These are phyloP conservation scores for Cromileptes altivelis DNA, from an alignment of 2,113 vertebrate species.

Conservation along the genomic window DNA sequence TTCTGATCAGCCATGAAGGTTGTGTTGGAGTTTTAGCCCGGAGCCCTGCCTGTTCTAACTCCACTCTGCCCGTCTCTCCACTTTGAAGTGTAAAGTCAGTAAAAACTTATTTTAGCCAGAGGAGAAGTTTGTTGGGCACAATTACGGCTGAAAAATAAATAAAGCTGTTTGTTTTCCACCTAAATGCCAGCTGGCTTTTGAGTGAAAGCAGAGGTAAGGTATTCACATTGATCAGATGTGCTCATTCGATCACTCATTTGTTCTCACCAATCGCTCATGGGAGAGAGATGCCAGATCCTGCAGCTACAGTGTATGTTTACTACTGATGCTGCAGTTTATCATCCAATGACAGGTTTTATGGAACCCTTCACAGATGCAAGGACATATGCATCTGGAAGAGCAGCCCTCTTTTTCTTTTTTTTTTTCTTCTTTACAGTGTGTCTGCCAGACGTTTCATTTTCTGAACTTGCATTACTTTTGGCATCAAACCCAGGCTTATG, in stretches of 20 bases:
- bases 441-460: constrained; percentile 14
- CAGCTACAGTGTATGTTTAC: constrained; percentile 31
- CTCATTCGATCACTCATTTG: constrained; percentile 32
- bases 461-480: neutral
- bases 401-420: neutral
- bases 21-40: constrained; percentile 47
- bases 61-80: constrained; percentile 26
- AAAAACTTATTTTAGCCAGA: constrained; percentile 43
- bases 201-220: constrained; percentile 26
- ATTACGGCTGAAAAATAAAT: constrained; percentile 41
- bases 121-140: constrained; percentile 41
- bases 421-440: neutral
- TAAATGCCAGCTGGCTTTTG: constrained; percentile 53
- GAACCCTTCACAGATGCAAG: constrained; percentile 21
- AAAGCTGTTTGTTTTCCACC: constrained; percentile 37
- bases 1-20: constrained; percentile 56
- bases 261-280: constrained; percentile 6
- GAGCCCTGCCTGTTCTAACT: constrained; percentile 61
- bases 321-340: constrained; percentile 29
- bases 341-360: constrained; percentile 23
- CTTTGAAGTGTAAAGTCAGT: constrained; percentile 71
- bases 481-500: neutral
- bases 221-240: constrained; percentile 22
- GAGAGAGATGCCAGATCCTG: constrained; percentile 4
- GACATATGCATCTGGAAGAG: constrained; percentile 10